These are phyloP conservation scores for Cylindroiulus punctatus DNA, from an alignment of 2,888 invertebrate genomes.

Conservation along the genomic window DNA sequence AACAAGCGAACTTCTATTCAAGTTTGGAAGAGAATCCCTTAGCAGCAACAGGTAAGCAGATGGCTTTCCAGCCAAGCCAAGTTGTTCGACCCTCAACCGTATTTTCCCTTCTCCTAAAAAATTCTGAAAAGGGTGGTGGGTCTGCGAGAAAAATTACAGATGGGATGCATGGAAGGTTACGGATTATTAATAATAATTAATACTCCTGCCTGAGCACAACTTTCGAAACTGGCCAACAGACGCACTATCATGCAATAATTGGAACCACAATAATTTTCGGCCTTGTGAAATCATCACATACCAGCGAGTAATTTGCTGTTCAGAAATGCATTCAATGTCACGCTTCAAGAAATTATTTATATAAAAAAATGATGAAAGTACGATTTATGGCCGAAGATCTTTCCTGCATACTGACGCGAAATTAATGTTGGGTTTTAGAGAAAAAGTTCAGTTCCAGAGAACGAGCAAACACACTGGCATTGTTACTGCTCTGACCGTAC, in stretches of 20 bases:
- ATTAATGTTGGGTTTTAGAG: neutral
- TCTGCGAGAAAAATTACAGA: constrained; percentile 9
- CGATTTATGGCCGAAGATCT: neutral
- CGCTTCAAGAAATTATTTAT: constrained; percentile 32
- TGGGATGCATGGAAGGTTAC: constrained; percentile 38
- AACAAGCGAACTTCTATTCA: constrained; percentile 36
- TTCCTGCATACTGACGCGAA: constrained; percentile 19
- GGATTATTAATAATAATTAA: constrained; percentile 47
- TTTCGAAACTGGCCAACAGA: constrained; percentile 25
- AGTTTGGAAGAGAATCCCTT: constrained; percentile 52
- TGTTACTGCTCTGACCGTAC: neutral
- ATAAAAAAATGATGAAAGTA: neutral
- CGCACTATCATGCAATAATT: constrained; percentile 33
- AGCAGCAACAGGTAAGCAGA: constrained; percentile 54
- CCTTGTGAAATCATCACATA: constrained; percentile 45
- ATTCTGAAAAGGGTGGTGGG: constrained; percentile 28
- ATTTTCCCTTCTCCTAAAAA: neutral
- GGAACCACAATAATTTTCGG: constrained; percentile 15
- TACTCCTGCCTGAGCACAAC: constrained; percentile 34
- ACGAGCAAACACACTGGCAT: neutral
- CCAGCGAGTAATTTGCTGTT: constrained; percentile 26
- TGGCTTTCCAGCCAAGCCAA: neutral
- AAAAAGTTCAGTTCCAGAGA: neutral
- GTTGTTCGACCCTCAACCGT: neutral
- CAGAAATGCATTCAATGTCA: constrained; percentile 47